Percentiles rank a stretch among this genome's conserved stretches.
phyloP scores from a whole-genome alignment of 2,888 invertebrate species.

The Plebejus melissa region DNA sequence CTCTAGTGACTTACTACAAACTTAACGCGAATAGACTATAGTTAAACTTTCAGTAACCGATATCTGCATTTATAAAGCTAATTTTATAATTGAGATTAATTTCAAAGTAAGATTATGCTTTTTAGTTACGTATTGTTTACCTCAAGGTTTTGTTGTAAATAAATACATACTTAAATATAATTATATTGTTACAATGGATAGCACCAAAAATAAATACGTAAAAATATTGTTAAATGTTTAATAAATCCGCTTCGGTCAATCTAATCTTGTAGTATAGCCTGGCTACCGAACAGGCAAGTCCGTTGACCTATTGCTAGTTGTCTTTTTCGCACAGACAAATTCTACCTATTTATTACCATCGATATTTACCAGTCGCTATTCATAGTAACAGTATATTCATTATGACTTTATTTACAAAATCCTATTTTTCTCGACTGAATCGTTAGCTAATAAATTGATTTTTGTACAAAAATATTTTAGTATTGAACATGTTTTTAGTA shows the following conservation, averaged over 20 bases:
- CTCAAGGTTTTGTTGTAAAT: not conserved
- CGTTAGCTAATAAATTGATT: conserved; percentile 2
- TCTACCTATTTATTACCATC: too few species aligned
- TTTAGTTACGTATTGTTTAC: conserved; percentile 1
- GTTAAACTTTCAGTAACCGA: not conserved
- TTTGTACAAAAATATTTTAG: conserved; percentile 7
- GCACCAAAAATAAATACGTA: too few species aligned
- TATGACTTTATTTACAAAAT: not conserved
- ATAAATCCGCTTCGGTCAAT: too few species aligned
- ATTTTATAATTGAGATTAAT: conserved; percentile 11
- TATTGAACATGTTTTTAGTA: not conserved
- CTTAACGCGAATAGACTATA: not conserved
- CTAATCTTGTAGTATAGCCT: too few species aligned
- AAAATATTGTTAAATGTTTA: too few species aligned
- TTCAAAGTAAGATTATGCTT: conserved; percentile 19
- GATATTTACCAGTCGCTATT: too few species aligned
- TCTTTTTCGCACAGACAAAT: too few species aligned
- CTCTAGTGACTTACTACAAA: not conserved
- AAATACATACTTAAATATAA: not conserved
- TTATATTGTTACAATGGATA: not conserved
- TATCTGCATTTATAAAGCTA: not conserved
- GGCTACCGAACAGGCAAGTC: too few species aligned
- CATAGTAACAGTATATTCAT: too few species aligned
- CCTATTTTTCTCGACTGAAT: not conserved
- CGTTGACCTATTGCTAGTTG: too few species aligned